Conservation (phyloP, 2,888 invertebrate genomes). For the Sinohyriopsis cumingii region DNA sequence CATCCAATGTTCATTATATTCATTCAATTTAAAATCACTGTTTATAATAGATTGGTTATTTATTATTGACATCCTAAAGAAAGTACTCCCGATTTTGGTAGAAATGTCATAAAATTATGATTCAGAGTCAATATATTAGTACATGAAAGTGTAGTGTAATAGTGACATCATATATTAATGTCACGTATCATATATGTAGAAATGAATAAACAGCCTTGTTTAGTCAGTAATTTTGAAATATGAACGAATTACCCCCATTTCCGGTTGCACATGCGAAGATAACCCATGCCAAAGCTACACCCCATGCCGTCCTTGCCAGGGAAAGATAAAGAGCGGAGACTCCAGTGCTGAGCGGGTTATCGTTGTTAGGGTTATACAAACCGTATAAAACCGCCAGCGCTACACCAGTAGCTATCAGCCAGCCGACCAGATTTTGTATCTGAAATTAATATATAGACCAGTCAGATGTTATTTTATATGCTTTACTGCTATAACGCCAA, state of each 20-base stretch:
- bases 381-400: slow-evolving; percentile 66
- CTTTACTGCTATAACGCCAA: background rate
- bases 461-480: no score
- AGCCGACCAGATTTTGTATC: slow-evolving; percentile 49
- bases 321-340: slow-evolving; percentile 70
- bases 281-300: slow-evolving; percentile 74
- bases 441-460: slow-evolving; percentile 10
- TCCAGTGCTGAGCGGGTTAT: slow-evolving; percentile 39
- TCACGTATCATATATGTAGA: no score
- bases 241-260: slow-evolving; percentile 69
- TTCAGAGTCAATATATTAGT: no score
- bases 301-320: slow-evolving; percentile 73
- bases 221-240: background rate
- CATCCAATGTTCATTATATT: no score
- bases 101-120: no score
- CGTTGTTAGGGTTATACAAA: slow-evolving; percentile 56
- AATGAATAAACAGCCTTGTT: no score
- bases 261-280: slow-evolving; percentile 74
- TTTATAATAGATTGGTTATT: no score
- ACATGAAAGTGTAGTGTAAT: no score
- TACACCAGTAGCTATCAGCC: slow-evolving; percentile 57
- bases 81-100: no score
- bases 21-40: no score
- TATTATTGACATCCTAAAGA: no score
- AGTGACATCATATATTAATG: background rate